Evolutionary conservation across 2,797 vertebrate species (phyloP).

Genomic region (Odontamblyopus lacepedii): DNA sequence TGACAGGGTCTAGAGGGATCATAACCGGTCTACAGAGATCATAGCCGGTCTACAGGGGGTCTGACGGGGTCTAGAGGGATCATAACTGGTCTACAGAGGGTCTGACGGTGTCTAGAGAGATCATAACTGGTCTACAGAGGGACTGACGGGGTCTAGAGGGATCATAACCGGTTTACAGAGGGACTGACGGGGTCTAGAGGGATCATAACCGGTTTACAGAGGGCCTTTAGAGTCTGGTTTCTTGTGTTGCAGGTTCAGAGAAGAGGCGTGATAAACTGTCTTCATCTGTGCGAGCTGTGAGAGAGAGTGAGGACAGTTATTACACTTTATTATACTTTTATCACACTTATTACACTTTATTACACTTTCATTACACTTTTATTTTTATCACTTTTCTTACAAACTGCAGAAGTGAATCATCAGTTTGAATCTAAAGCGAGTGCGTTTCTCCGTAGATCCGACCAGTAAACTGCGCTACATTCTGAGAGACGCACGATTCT

Average conservation of each 20-base stretch:
- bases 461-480: slow-evolving; percentile 94
- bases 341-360: too few species aligned
- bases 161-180: slow-evolving; percentile 82
- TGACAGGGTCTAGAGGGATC: too few species aligned
- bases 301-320: slow-evolving; percentile 41
- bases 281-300: slow-evolving; percentile 96
- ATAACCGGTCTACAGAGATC: background rate
- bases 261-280: slow-evolving; percentile 98
- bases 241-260: slow-evolving; percentile 85
- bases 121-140: slow-evolving; percentile 44
- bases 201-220: too few species aligned
- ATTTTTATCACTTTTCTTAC: background rate
- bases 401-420: too few species aligned
- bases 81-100: too few species aligned
- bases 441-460: slow-evolving; percentile 78
- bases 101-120: slow-evolving; percentile 28
- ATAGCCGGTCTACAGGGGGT: too few species aligned
- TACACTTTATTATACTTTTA: too few species aligned
- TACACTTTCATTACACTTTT: too few species aligned
- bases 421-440: background rate
- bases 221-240: background rate
- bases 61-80: too few species aligned
- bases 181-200: too few species aligned
- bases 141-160: too few species aligned
- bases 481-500: slow-evolving; percentile 93